Percentiles rank a stretch among this genome's conserved stretches.
phyloP scores from a whole-genome alignment of 1,140 invertebrate genomes.

The Delia radicum region DNA sequence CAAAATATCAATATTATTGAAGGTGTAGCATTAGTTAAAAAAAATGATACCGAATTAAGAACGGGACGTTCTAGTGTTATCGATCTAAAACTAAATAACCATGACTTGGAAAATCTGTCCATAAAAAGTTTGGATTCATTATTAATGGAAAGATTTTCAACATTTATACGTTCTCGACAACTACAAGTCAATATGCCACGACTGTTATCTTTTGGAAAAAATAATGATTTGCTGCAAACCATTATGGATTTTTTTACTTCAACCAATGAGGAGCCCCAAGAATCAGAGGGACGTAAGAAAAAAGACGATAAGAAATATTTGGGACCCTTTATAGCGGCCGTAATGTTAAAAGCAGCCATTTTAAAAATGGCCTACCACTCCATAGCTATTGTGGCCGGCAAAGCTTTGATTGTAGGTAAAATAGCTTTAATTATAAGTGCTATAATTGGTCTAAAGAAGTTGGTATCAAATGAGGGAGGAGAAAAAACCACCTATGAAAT shows the following conservation, averaged over 20 bases:
- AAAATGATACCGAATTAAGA: constrained; percentile 49
- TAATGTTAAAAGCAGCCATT: constrained; percentile 69
- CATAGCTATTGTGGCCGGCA: constrained; percentile 71
- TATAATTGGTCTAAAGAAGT: constrained; percentile 75
- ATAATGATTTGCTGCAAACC: constrained; percentile 46
- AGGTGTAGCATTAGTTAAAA: constrained; percentile 60
- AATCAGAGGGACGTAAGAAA: constrained; percentile 53
- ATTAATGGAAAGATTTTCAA: constrained; percentile 60
- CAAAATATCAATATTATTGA: constrained; percentile 65
- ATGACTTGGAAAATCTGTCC: constrained; percentile 58
- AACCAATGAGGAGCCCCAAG: not conserved
- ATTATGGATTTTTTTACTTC: constrained; percentile 32
- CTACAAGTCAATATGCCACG: constrained; percentile 61
- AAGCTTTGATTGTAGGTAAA: constrained; percentile 62
- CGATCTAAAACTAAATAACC: constrained; percentile 58
- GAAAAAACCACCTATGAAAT: constrained; percentile 83
- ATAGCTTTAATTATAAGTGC: constrained; percentile 74
- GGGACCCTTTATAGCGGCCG: constrained; percentile 63
- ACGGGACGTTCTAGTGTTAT: constrained; percentile 55
- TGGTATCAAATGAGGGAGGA: constrained; percentile 63
- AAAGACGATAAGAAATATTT: constrained; percentile 62
- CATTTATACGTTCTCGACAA: constrained; percentile 64
- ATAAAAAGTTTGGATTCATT: constrained; percentile 60
- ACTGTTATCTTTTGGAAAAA: constrained; percentile 45
- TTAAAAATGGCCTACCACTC: constrained; percentile 73